Evolutionary conservation across 2,797 vertebrate genomes (phyloP).

Genomic region (Chloroceryle amazona): DNA sequence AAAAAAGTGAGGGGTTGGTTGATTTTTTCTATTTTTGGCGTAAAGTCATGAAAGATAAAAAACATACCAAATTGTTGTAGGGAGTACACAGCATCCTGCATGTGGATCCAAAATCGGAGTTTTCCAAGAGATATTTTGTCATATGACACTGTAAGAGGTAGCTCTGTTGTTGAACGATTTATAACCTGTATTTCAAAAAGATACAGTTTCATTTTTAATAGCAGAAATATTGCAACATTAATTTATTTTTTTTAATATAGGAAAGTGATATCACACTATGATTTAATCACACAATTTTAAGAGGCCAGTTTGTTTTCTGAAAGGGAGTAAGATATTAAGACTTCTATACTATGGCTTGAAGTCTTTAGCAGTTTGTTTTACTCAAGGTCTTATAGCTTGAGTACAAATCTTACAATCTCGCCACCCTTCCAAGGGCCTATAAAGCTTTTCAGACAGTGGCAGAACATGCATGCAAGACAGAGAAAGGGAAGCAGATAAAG

Average conservation of each 20-base stretch:
- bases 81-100: constrained; percentile 94
- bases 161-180: constrained; percentile 86
- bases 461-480: not conserved
- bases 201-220: not conserved
- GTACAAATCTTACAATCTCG: not conserved
- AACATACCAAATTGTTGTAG: constrained; percentile 93
- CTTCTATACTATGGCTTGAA: not conserved
- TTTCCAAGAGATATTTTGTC: constrained; percentile 92
- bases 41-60: not conserved
- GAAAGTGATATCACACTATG: not conserved
- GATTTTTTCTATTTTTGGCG: not conserved
- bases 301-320: not conserved
- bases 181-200: constrained; percentile 85
- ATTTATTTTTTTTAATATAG: not conserved
- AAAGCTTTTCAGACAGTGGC: not conserved
- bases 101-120: constrained; percentile 95
- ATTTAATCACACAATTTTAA: not conserved
- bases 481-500: not conserved
- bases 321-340: not conserved
- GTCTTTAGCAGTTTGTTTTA: not conserved
- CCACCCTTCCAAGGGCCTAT: not conserved
- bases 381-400: not conserved
- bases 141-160: constrained; percentile 92
- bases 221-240: not conserved
- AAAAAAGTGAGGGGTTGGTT: not conserved